Evolutionary conservation across 2,888 invertebrate genomes (phyloP).

Genomic region (Drosophila limbata): DNA sequence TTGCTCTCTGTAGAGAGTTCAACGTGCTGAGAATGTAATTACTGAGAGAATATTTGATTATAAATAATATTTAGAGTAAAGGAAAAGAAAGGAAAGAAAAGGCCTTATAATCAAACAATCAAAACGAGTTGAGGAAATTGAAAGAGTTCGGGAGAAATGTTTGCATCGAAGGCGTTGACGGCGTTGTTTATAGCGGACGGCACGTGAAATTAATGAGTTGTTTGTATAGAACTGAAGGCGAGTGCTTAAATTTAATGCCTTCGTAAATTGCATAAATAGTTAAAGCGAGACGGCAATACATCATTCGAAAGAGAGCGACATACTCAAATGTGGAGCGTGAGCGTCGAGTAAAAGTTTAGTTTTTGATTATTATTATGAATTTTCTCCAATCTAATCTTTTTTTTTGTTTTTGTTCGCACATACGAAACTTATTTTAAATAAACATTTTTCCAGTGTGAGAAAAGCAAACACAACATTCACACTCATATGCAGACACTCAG

Average conservation of each 20-base stretch:
- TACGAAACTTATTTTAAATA: conserved; percentile 62
- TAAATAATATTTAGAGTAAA: conserved; percentile 34
- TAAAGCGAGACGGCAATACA: conserved; percentile 3
- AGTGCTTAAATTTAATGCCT: conserved; percentile 74
- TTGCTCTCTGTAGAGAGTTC: conserved; percentile 37
- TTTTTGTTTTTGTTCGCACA: conserved; percentile 25
- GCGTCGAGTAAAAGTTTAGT: conserved; percentile 21
- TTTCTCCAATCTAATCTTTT: conserved; percentile 28
- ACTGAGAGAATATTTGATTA: conserved; percentile 29
- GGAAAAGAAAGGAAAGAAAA: neutral
- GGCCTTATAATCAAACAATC: conserved; percentile 33
- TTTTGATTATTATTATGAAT: conserved; percentile 63
- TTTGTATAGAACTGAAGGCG: conserved; percentile 71
- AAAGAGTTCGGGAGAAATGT: conserved; percentile 8
- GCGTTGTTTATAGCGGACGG: conserved; percentile 59
- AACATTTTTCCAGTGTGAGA: conserved; percentile 62
- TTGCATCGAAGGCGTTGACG: conserved; percentile 26
- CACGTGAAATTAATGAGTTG: conserved; percentile 74
- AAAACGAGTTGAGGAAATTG: conserved; percentile 28
- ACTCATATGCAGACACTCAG: conserved; percentile 29
- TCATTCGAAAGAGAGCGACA: conserved; percentile 4
- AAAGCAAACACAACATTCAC: conserved; percentile 39
- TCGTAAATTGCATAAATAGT: conserved; percentile 67
- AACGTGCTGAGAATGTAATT: conserved; percentile 43
- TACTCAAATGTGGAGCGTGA: neutral